These are phyloP conservation scores for Dicrurus megarhynchus DNA, from an alignment of 2,113 vertebrate genomes.

Conservation along the genomic window DNA sequence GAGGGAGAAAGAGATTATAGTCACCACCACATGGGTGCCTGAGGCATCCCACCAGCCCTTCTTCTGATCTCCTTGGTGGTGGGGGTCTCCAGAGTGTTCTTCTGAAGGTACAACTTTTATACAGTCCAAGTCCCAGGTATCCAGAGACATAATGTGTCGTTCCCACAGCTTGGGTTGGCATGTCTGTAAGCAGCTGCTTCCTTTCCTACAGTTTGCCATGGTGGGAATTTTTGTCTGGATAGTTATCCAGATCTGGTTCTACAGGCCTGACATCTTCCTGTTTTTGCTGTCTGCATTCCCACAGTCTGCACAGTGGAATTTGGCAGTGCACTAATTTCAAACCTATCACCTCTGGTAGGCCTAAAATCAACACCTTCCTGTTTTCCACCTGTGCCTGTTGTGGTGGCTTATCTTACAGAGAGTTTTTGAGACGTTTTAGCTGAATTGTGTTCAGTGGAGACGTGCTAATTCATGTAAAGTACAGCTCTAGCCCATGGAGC, in stretches of 20 bases:
- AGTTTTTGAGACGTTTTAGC: not conserved
- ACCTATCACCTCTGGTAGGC: not conserved
- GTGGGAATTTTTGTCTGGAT: not conserved
- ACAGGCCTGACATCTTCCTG: not conserved
- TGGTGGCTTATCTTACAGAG: too few species aligned
- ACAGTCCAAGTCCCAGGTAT: not conserved
- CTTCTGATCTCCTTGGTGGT: fast-evolving
- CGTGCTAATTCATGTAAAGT: not conserved
- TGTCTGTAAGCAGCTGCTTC: not conserved
- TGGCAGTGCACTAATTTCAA: not conserved
- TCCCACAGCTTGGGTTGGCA: not conserved
- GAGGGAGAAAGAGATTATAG: not conserved
- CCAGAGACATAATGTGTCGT: fast-evolving
- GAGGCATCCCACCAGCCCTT: fast-evolving
- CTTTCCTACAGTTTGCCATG: not conserved
- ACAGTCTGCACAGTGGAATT: not conserved
- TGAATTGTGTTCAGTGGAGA: not conserved
- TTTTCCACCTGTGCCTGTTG: not conserved
- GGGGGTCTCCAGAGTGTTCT: fast-evolving
- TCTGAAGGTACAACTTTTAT: not conserved
- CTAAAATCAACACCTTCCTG: not conserved
- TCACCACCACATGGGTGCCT: not conserved
- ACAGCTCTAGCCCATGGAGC: not conserved
- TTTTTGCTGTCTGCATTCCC: not conserved
- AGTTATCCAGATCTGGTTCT: not conserved